These are phyloP conservation scores for Cirrhinus mrigala DNA, from an alignment of 2,797 vertebrate species.

Conservation along the genomic window DNA sequence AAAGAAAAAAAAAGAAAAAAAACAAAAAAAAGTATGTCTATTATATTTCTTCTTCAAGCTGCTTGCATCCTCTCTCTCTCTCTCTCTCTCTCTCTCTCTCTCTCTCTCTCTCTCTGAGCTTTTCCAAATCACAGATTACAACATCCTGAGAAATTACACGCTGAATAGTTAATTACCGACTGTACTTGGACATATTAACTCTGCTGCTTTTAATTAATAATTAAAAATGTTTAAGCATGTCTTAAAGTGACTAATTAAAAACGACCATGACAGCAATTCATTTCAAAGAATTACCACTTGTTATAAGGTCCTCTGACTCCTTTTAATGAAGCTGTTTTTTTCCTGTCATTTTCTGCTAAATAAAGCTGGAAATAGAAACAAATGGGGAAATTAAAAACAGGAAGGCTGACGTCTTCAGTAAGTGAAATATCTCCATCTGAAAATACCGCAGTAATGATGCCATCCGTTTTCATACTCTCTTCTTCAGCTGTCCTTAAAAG, in stretches of 20 bases:
- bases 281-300: slow-evolving; percentile 57
- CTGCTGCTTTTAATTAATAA: slow-evolving; percentile 62
- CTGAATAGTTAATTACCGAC: slow-evolving; percentile 60
- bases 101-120: slow-evolving; percentile 18
- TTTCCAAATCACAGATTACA: slow-evolving; percentile 62
- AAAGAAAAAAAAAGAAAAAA: not conserved
- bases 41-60: not conserved
- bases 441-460: not conserved
- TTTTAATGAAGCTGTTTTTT: slow-evolving; percentile 57
- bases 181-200: slow-evolving; percentile 51
- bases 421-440: not conserved
- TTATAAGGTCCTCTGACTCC: slow-evolving; percentile 58
- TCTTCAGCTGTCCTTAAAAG: not conserved
- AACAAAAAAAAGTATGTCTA: not conserved
- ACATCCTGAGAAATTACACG: slow-evolving; percentile 48
- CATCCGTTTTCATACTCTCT: slow-evolving; percentile 7
- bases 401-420: slow-evolving; percentile 2
- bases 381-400: not conserved
- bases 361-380: slow-evolving; percentile 36
- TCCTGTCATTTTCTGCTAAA: slow-evolving; percentile 59
- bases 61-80: not conserved
- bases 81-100: slow-evolving; percentile 22
- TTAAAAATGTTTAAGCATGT: slow-evolving; percentile 59
- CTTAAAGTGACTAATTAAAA: slow-evolving; percentile 59
- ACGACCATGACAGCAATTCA: slow-evolving; percentile 52